Conservation (phyloP, 2,888 invertebrate species). For the Cephalotes varians region DNA sequence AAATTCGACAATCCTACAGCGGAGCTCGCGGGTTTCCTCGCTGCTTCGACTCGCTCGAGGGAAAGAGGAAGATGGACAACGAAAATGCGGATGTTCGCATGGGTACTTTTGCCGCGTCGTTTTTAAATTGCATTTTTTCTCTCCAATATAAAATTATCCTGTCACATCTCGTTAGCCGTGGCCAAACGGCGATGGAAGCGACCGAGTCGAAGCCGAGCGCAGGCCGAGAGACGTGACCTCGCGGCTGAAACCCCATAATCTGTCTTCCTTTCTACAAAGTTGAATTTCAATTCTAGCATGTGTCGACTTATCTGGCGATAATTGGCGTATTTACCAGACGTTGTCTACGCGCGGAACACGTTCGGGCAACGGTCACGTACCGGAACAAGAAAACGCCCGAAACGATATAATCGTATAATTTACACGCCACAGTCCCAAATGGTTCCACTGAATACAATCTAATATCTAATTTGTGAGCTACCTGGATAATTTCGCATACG, state of each 20-base stretch:
- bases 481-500: slow-evolving; percentile 33
- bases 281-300: slow-evolving; percentile 51
- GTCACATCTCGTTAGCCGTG: slow-evolving; percentile 46
- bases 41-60: not conserved
- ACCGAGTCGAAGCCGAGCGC: slow-evolving; percentile 19
- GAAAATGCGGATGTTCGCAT: slow-evolving; percentile 2
- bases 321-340: slow-evolving; percentile 52
- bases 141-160: slow-evolving; percentile 33
- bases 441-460: not conserved
- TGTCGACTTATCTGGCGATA: slow-evolving; percentile 48
- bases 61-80: not conserved
- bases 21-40: not conserved
- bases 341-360: slow-evolving; percentile 37
- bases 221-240: slow-evolving; percentile 40
- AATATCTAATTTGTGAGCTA: slow-evolving; percentile 47
- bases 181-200: slow-evolving; percentile 13
- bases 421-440: slow-evolving; percentile 31
- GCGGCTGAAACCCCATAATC: slow-evolving; percentile 38
- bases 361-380: slow-evolving; percentile 20
- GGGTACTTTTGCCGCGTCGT: not conserved
- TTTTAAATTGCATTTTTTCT: slow-evolving; percentile 33
- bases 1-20: too few relatives aligned
- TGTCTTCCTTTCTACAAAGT: slow-evolving; percentile 53
- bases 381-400: slow-evolving; percentile 43
- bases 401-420: slow-evolving; percentile 48